phyloP scores from a whole-genome alignment of 1,140 invertebrate genomes.

The Drosophila varians region DNA sequence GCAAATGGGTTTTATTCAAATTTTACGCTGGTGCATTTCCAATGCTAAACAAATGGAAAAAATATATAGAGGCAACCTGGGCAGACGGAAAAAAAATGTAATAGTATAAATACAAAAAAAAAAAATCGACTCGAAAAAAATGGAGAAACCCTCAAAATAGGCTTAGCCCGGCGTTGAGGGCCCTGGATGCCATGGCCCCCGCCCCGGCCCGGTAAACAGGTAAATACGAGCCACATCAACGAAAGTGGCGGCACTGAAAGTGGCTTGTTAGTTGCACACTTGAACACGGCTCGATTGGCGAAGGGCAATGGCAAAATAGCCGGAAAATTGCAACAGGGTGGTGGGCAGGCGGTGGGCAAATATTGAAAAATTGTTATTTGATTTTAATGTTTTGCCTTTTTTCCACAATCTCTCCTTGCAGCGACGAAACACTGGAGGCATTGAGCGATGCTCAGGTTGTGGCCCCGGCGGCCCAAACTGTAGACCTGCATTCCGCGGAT shows the following conservation, averaged over 20 bases:
- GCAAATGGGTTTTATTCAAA: constrained; percentile 80
- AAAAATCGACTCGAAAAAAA: constrained; percentile 3
- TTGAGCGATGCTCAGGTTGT: constrained; percentile 97
- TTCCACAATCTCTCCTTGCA: constrained; percentile 63
- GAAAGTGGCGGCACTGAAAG: constrained; percentile 55
- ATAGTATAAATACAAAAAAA: constrained; percentile 30
- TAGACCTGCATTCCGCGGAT: constrained; percentile 94
- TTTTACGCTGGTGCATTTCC: constrained; percentile 58
- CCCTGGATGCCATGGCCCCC: constrained; percentile 7
- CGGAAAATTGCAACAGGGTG: constrained; percentile 47
- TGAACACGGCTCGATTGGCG: constrained; percentile 52
- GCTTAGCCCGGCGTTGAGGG: constrained; percentile 40
- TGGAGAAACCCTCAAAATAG: constrained; percentile 45
- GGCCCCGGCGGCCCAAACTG: constrained; percentile 95
- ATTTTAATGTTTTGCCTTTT: constrained; percentile 23
- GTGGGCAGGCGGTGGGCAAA: constrained; percentile 11
- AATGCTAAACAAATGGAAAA: constrained; percentile 58
- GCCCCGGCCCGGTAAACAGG: constrained; percentile 50
- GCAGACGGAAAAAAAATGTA: constrained; percentile 18
- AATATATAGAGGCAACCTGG: not conserved
- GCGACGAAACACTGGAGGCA: constrained; percentile 96
- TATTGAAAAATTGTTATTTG: constrained; percentile 56
- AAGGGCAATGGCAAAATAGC: constrained; percentile 52
- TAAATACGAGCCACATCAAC: constrained; percentile 34
- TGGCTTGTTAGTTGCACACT: constrained; percentile 63